Evolutionary conservation across 2,797 vertebrate species (phyloP).

Genomic region (Heliangelus exortis): DNA sequence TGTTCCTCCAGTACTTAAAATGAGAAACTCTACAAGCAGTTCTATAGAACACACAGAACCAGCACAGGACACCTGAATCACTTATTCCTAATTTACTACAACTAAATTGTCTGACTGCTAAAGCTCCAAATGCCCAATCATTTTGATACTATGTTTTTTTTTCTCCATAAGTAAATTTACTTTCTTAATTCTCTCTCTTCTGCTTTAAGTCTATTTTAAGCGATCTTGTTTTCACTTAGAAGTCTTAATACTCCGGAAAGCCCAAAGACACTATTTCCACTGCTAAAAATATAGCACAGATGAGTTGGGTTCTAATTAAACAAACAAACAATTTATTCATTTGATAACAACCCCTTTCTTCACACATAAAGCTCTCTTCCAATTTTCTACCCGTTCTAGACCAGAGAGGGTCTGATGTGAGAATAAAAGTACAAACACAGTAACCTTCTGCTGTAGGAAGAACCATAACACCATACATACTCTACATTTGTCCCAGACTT

Average conservation of each 20-base stretch:
- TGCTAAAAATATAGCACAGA: not conserved
- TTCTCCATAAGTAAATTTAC: not conserved
- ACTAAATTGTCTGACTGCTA: not conserved
- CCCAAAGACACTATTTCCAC: not conserved
- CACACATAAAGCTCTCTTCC: not conserved
- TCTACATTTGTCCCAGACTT: not conserved
- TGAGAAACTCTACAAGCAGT: not conserved
- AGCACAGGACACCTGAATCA: not conserved
- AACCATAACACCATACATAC: not conserved
- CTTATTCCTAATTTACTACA: not conserved
- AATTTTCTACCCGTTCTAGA: not conserved
- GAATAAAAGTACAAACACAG: not conserved
- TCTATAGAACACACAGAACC: not conserved
- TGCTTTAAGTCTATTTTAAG: not conserved
- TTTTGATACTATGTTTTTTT: not conserved
- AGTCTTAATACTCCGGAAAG: not conserved
- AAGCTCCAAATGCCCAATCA: not conserved
- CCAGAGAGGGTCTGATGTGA: not conserved
- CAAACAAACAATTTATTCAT: not conserved
- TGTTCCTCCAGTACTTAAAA: not conserved
- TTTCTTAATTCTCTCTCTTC: not conserved
- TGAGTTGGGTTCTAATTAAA: not conserved
- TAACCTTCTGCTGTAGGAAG: not conserved
- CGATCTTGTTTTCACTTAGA: not conserved
- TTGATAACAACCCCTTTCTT: not conserved